Percentiles rank a stretch among this genome's conserved stretches.
phyloP scores from a whole-genome alignment of 2,888 invertebrate genomes.

The Eremobia ochroleuca region DNA sequence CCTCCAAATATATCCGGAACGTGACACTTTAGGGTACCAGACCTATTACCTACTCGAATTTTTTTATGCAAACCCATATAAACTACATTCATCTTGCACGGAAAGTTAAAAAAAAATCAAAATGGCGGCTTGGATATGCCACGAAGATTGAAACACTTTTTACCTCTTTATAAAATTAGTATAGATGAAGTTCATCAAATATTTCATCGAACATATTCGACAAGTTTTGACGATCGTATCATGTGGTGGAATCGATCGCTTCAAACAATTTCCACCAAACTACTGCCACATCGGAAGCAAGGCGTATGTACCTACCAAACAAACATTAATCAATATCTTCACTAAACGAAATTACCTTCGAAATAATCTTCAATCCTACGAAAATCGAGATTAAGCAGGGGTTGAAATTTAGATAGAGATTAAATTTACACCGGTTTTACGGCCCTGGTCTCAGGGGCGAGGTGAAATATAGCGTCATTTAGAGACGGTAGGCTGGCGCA shows the following conservation, averaged over 20 bases:
- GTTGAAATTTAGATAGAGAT: constrained; percentile 71
- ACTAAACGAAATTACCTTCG: constrained; percentile 48
- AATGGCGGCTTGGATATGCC: no score
- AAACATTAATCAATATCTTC: constrained; percentile 51
- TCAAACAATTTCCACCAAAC: background rate
- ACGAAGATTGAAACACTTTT: no score
- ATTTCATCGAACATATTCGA: background rate
- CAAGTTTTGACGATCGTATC: background rate
- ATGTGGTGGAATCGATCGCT: background rate
- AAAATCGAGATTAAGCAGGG: constrained; percentile 62
- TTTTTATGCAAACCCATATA: no score
- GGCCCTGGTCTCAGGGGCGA: constrained; percentile 62
- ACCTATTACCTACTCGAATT: no score
- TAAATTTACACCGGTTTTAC: constrained; percentile 71
- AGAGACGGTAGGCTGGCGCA: constrained; percentile 55
- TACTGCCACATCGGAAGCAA: constrained; percentile 9
- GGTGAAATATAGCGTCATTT: constrained; percentile 74
- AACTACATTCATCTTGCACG: no score
- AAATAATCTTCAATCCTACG: constrained; percentile 63
- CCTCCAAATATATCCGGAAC: no score
- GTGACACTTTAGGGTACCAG: no score
- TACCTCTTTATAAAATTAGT: no score
- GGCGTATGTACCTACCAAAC: background rate
- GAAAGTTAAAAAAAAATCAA: no score
- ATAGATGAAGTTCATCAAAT: background rate